Base-by-base conservation (phyloP, 2,888 invertebrate species). In the Gastrophysa polygoni region DNA sequence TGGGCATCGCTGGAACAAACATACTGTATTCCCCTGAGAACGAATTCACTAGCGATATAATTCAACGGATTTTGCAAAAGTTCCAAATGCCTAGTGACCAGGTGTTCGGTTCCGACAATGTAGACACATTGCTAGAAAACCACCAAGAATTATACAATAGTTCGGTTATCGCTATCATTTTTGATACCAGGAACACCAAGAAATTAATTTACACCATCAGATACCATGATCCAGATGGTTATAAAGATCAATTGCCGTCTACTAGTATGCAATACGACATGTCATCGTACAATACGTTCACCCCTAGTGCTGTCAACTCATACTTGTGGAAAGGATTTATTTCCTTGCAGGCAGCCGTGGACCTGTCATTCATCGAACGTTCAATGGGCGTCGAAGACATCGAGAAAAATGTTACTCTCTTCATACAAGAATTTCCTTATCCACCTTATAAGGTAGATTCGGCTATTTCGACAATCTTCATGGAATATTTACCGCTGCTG, bases 281-380 rank as follows among this genome's bases (percentile, higher is more conserved):
- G 18, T 24, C 43, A 28, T 29, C 51, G 8, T 17, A 32, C 47
- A 11, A 54, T 16, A 38, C 20, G 21, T 61, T 38, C 7, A 14
- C 55, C 7, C 44, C 52, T 24, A 18, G 47, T 48, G 17, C 54
- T 61, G 67, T 20, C n/a, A 54, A 43, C 17, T 49, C 20, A 10
- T 72, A 79, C 81, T 64, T 77, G 71, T 63, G 84, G 83, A 62
- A 61, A 78, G 77, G 75, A 18, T 88, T 89, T 71, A 79, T 88
- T 69, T 79, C 82, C 0, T 70, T 89, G 0, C 89, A 90, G 75
- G 82, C 85, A 80, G 83, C 87, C 0, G 78, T 90, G 32, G 89
- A 90, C 73, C 82, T 82, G 0, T 82, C 84, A 20, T 89, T 83
- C 72, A 81, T 88, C 47, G 79, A 83, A 61, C 71, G 68, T 48